Conservation (phyloP, 2,113 vertebrate genomes). For the Scomber colias region DNA sequence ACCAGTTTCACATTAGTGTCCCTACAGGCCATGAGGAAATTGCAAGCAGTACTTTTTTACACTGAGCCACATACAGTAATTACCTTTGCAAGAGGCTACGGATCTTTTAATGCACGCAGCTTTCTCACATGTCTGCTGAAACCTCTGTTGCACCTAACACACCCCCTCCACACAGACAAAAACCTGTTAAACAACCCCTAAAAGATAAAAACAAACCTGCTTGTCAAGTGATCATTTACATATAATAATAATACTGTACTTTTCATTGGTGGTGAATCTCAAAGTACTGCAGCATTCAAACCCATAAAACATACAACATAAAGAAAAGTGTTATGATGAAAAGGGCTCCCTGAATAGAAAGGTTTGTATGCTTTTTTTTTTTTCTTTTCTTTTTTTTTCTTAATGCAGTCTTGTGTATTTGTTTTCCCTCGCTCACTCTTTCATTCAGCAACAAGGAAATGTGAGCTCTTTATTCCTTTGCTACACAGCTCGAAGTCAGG, state of each 20-base stretch:
- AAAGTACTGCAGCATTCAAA: too few species aligned
- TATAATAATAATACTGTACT: too few species aligned
- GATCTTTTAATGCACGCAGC: slow-evolving; percentile 37
- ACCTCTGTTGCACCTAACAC: slow-evolving; percentile 47
- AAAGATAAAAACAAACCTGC: slow-evolving; percentile 38
- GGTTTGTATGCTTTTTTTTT: too few species aligned
- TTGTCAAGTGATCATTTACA: slow-evolving; percentile 25
- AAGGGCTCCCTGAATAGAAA: too few species aligned
- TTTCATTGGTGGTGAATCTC: too few species aligned
- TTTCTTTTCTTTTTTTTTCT: too few species aligned
- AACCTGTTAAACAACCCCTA: slow-evolving; percentile 1
- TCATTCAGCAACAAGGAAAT: slow-evolving; percentile 13
- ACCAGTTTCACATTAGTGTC: slow-evolving; percentile 57
- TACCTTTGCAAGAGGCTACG: slow-evolving; percentile 51
- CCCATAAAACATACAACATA: neutral
- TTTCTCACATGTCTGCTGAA: slow-evolving; percentile 33
- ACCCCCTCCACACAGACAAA: slow-evolving; percentile 38
- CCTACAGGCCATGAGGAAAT: slow-evolving; percentile 59
- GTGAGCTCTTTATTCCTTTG: slow-evolving; percentile 22
- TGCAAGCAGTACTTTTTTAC: slow-evolving; percentile 51
- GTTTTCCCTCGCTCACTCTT: slow-evolving; percentile 19
- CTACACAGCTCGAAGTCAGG: slow-evolving; percentile 12
- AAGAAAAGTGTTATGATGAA: neutral
- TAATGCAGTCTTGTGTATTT: neutral
- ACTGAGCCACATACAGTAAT: slow-evolving; percentile 60